Conservation (phyloP, 2,888 invertebrate species). For the Apamea sordens region DNA sequence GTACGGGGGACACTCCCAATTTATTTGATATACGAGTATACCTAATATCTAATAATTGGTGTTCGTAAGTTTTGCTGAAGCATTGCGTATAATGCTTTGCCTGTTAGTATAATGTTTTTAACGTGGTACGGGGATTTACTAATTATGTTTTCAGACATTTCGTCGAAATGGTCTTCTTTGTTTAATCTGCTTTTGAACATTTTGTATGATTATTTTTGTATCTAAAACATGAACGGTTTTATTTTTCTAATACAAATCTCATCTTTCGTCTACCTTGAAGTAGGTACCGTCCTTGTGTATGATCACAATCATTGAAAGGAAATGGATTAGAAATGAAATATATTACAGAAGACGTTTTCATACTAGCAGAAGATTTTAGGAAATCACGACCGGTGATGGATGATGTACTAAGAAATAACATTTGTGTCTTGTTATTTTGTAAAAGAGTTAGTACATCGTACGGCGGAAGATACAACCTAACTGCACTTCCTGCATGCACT, state of each 20-base stretch:
- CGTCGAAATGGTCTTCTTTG: neutral
- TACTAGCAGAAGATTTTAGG: neutral
- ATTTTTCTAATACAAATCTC: slow-evolving; percentile 5
- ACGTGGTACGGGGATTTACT: slow-evolving; percentile 30
- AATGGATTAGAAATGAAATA: slow-evolving; percentile 34
- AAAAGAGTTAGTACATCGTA: neutral
- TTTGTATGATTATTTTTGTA: slow-evolving; percentile 11
- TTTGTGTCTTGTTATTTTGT: neutral
- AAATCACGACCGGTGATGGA: neutral
- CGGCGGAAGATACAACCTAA: neutral
- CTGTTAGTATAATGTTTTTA: slow-evolving; percentile 33
- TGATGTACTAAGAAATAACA: neutral
- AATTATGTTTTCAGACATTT: slow-evolving; percentile 15
- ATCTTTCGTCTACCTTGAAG: neutral
- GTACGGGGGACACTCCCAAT: slow-evolving; percentile 76
- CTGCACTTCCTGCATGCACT: slow-evolving; percentile 11
- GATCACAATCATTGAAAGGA: slow-evolving; percentile 41
- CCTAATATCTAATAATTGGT: slow-evolving; percentile 54
- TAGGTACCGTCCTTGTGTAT: slow-evolving; percentile 4
- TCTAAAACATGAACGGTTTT: slow-evolving; percentile 1
- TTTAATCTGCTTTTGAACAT: slow-evolving; percentile 7
- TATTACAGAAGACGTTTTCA: neutral
- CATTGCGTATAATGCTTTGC: neutral
- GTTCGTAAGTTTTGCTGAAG: slow-evolving; percentile 26
- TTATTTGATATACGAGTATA: slow-evolving; percentile 67